These are phyloP conservation scores for Tipula vernalis DNA, from an alignment of 2,888 invertebrate species.

Conservation along the genomic window DNA sequence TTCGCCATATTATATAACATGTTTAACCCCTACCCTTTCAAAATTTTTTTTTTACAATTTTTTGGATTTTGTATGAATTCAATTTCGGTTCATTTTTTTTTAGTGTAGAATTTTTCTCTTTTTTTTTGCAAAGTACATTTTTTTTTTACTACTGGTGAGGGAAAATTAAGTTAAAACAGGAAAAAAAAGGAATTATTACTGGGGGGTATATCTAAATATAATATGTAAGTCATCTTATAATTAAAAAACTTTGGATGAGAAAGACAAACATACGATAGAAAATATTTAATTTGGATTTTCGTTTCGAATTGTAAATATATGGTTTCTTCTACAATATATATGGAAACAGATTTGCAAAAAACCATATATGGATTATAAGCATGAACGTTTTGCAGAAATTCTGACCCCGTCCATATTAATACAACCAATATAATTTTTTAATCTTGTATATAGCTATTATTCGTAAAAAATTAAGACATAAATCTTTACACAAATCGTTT, in stretches of 20 bases:
- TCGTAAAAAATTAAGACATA: too few species aligned
- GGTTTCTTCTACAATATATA: background rate
- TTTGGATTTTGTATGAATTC: background rate
- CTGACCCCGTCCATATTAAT: too few species aligned
- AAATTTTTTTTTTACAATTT: background rate
- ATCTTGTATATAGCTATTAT: too few species aligned
- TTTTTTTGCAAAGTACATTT: background rate
- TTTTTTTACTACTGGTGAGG: background rate
- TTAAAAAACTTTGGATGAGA: background rate
- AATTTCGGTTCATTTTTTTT: background rate
- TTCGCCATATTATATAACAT: background rate
- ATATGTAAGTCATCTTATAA: background rate
- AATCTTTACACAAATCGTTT: too few species aligned
- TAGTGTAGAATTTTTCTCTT: background rate
- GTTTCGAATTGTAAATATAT: background rate
- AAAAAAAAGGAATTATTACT: background rate
- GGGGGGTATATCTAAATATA: background rate
- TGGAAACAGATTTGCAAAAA: background rate
- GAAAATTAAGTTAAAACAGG: background rate
- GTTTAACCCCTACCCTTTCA: background rate
- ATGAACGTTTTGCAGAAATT: too few species aligned
- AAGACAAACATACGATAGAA: background rate
- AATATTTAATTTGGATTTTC: background rate
- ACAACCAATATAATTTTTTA: too few species aligned
- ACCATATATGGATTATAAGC: background rate